Evolutionary conservation across 2,113 vertebrate species (phyloP).

Genomic region (Forbesichthys papilliferus): DNA sequence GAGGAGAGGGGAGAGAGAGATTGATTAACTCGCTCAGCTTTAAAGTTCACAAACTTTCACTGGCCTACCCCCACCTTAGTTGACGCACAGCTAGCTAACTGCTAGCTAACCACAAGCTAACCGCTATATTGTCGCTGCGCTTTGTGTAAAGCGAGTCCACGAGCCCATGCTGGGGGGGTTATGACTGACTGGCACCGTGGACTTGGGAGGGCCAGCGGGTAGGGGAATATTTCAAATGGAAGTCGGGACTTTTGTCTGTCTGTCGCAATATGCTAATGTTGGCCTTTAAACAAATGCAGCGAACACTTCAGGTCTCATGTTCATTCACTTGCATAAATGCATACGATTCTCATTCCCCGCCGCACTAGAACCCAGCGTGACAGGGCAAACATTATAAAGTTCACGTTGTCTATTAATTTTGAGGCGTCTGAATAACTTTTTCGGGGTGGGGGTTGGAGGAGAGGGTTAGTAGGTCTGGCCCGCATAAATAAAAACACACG

Average conservation of each 20-base stretch:
- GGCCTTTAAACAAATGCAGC: slow-evolving; percentile 77
- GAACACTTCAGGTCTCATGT: slow-evolving; percentile 68
- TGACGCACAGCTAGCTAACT: slow-evolving; percentile 5
- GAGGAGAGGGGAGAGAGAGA: slow-evolving; percentile 14
- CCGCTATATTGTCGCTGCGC: neutral
- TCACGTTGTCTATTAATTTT: slow-evolving; percentile 69
- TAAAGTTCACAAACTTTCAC: slow-evolving; percentile 56
- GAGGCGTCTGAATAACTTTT: slow-evolving; percentile 56
- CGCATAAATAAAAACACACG: slow-evolving; percentile 40
- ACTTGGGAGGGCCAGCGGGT: slow-evolving; percentile 9
- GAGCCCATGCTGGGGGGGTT: neutral
- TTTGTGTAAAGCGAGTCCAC: too few species aligned
- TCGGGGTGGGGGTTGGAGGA: neutral
- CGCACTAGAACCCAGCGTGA: slow-evolving; percentile 42
- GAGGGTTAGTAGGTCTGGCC: slow-evolving; percentile 48
- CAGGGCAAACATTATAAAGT: slow-evolving; percentile 55
- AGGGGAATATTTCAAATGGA: slow-evolving; percentile 48
- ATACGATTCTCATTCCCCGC: slow-evolving; percentile 72
- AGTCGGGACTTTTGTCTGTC: slow-evolving; percentile 59
- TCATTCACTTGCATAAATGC: slow-evolving; percentile 80
- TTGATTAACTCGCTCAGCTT: slow-evolving; percentile 35
- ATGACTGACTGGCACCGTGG: slow-evolving; percentile 51
- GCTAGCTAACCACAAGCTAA: too few species aligned
- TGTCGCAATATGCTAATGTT: slow-evolving; percentile 77
- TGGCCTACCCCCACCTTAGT: slow-evolving; percentile 11